Evolutionary conservation across 2,888 invertebrate species (phyloP), one percentile per base, ranked within the genome.

Genomic region (Euplagia quadripunctaria): DNA sequence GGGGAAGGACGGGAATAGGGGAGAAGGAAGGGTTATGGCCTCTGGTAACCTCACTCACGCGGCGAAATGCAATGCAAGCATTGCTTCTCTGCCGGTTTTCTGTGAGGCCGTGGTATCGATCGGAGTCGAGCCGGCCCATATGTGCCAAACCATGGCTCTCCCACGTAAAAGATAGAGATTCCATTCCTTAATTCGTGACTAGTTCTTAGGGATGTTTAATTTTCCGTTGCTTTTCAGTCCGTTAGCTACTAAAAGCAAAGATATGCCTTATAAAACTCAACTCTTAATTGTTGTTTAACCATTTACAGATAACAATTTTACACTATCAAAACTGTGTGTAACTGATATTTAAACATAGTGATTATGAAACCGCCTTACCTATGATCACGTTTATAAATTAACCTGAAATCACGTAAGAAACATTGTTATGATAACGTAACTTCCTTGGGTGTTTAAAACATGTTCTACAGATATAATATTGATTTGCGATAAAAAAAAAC

Each of bases 331-430:
- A 58, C 14, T 55, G n/a, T 12, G n/a, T 42, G 55, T 64, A 42
- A 16, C n/a, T 12, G 43, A 41, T 71, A 41, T 71, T 71, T 42
- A n/a, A 58, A 66, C 31, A 42, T 58, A 58, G 8, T 31, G 41
- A 42, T 52, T 51, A 41, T 58, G 55, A 64, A 58, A 51, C 43
- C n/a, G 43, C 51, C 61, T 49, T 66, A 66, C 63, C 55, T 41
- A 46, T 17, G 46, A 41, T 67, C 43, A 67, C 66, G 66, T 63
- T 71, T 71, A 42, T n/a, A 55, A 67, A 49, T 67, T 61, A 49
- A 12, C 46, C 41, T n/a, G n/a, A 58, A 61, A 67, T 71, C 71
- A 71, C 71, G 67, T 67, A 61, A 20, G 49, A n/a, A 65, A 66
- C 31, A 61, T 64, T 70, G 65, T 75, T 70, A 42, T 31, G 71